Conservation (phyloP, 1,140 invertebrate species). For the Pachyrhynchus sulphureomaculatus region DNA sequence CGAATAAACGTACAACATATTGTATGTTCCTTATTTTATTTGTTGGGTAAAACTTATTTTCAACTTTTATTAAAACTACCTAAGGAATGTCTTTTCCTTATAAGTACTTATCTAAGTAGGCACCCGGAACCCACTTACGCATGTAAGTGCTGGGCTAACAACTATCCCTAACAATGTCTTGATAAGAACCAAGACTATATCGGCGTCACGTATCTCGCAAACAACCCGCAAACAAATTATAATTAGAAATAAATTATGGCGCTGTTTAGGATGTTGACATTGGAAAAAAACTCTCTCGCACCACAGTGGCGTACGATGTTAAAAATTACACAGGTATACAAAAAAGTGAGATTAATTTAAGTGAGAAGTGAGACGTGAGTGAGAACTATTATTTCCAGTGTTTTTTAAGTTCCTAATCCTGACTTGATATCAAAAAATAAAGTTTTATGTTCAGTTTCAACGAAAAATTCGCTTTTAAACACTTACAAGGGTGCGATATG, state of each 20-base stretch:
- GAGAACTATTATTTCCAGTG: too few species aligned
- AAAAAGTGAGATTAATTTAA: not conserved
- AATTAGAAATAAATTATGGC: conserved; percentile 21
- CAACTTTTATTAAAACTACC: too few species aligned
- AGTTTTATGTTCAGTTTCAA: too few species aligned
- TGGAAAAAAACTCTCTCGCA: conserved; percentile 13
- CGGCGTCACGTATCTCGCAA: conserved; percentile 15
- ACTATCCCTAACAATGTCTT: conserved; percentile 16
- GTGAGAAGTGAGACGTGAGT: not conserved
- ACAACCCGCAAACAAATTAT: conserved; percentile 22
- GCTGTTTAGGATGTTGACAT: conserved; percentile 2
- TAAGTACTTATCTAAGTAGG: conserved; percentile 17
- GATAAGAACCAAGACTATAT: conserved; percentile 11
- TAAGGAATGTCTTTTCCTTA: not conserved
- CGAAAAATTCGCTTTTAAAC: too few species aligned
- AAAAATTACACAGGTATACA: not conserved
- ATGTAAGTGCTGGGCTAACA: conserved; percentile 11
- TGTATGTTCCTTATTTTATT: too few species aligned
- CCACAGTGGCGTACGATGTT: not conserved
- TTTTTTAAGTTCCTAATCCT: too few species aligned
- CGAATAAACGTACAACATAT: too few species aligned
- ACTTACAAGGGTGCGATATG: too few species aligned
- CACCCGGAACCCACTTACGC: conserved; percentile 18
- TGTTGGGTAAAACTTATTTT: too few species aligned
- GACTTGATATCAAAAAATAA: too few species aligned